Evolutionary conservation across 2,113 vertebrate genomes (phyloP).

Genomic region (Opisthocomus hoazin): DNA sequence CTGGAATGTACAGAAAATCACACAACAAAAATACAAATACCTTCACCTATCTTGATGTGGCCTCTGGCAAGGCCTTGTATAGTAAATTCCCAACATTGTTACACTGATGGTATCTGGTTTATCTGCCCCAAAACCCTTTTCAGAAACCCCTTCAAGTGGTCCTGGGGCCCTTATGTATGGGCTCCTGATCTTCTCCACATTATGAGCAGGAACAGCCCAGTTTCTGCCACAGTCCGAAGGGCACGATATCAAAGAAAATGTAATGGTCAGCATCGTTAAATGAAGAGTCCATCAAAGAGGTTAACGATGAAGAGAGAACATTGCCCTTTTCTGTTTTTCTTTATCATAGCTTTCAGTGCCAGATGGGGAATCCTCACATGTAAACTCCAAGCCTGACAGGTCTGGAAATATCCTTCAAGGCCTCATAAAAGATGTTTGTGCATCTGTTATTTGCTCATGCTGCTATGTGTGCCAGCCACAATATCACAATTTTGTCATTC

Average conservation of each 20-base stretch:
- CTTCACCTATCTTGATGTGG: not conserved
- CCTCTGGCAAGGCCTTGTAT: not conserved
- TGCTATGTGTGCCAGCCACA: not conserved
- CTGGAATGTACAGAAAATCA: not conserved
- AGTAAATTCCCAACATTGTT: not conserved
- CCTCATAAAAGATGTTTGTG: conserved; percentile 25
- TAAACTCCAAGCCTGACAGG: conserved; percentile 16
- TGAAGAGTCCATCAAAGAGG: not conserved
- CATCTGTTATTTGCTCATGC: conserved; percentile 33
- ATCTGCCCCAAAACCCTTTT: not conserved
- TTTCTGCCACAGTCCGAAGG: not conserved
- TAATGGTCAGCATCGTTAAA: not conserved
- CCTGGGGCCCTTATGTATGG: fast-evolving
- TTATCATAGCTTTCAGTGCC: not conserved
- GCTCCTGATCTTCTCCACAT: not conserved
- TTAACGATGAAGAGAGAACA: not conserved
- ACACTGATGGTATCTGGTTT: not conserved
- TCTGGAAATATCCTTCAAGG: conserved; percentile 40
- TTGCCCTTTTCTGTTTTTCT: not conserved
- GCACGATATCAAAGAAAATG: not conserved
- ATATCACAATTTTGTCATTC: not conserved
- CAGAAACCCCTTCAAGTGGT: not conserved
- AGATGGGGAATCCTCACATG: conserved; percentile 20
- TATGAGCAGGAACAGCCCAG: not conserved
- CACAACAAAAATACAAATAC: not conserved